Evolutionary conservation across 2,113 vertebrate genomes (phyloP).

Genomic region (Craseonycteris thonglongyai): DNA sequence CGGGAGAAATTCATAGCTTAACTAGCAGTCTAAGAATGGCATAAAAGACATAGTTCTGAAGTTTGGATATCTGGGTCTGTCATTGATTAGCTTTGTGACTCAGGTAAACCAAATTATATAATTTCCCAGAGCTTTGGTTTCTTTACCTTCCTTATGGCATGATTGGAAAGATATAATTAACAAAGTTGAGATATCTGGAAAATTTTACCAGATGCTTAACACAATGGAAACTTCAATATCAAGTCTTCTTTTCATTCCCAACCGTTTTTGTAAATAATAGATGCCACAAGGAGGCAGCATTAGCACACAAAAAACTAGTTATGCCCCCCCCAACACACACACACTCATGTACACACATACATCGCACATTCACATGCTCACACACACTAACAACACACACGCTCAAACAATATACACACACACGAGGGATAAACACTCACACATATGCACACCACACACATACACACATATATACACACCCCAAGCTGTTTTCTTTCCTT

Average conservation of each 20-base stretch:
- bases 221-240: background rate
- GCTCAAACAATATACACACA: background rate
- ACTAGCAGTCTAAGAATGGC: too few species aligned
- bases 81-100: background rate
- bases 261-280: background rate
- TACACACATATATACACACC: background rate
- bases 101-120: background rate
- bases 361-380: background rate
- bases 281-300: slow-evolving; percentile 46
- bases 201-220: background rate
- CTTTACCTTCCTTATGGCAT: background rate
- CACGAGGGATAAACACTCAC: background rate
- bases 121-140: background rate
- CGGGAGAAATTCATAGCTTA: background rate
- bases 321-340: background rate
- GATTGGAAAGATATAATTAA: background rate
- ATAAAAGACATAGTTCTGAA: background rate
- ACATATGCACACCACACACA: background rate
- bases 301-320: background rate
- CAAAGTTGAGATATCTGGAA: background rate
- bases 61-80: background rate
- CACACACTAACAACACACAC: too few species aligned
- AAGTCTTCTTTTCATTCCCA: background rate
- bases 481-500: background rate
- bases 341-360: too few species aligned